Evolutionary conservation across 2,797 vertebrate genomes (phyloP).

Genomic region (Phylloscopus collybita): DNA sequence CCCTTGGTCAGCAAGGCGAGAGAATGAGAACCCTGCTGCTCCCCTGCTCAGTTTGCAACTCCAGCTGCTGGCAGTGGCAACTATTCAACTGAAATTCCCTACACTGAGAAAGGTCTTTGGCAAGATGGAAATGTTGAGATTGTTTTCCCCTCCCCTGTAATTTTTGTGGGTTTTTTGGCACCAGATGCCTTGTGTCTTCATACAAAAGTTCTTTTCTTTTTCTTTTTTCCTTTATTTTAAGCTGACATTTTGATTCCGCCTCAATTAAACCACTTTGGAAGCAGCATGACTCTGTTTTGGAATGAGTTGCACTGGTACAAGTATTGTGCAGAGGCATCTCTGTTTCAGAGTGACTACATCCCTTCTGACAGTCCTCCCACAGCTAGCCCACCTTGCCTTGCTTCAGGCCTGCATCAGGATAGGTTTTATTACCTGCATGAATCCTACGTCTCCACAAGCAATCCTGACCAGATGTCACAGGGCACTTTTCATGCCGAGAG

Average conservation of each 20-base stretch:
- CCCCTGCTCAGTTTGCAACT: constrained; percentile 20
- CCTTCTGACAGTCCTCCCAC: constrained; percentile 40
- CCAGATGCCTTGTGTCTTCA: constrained; percentile 6
- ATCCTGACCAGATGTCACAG: background rate
- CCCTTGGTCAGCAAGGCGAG: background rate
- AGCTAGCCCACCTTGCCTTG: constrained; percentile 20
- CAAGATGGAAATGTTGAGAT: constrained; percentile 4
- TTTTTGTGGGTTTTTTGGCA: constrained; percentile 3
- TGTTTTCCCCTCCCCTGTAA: background rate
- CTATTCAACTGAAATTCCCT: constrained; percentile 36
- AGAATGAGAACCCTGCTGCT: constrained; percentile 53
- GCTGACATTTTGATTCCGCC: constrained; percentile 58
- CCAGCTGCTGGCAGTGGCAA: constrained; percentile 6
- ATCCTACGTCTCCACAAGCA: background rate
- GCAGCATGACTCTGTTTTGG: constrained; percentile 42
- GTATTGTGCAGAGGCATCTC: constrained; percentile 37
- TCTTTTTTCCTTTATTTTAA: background rate
- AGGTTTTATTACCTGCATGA: background rate
- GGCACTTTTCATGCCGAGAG: background rate
- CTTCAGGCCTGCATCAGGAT: background rate
- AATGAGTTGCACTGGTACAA: constrained; percentile 15
- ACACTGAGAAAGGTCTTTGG: constrained; percentile 29
- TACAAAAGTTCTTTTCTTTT: background rate
- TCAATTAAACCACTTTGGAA: constrained; percentile 57
- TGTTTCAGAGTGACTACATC: constrained; percentile 36